Conservation (phyloP, 2,888 invertebrate species). For the Monochamus alternatus region DNA sequence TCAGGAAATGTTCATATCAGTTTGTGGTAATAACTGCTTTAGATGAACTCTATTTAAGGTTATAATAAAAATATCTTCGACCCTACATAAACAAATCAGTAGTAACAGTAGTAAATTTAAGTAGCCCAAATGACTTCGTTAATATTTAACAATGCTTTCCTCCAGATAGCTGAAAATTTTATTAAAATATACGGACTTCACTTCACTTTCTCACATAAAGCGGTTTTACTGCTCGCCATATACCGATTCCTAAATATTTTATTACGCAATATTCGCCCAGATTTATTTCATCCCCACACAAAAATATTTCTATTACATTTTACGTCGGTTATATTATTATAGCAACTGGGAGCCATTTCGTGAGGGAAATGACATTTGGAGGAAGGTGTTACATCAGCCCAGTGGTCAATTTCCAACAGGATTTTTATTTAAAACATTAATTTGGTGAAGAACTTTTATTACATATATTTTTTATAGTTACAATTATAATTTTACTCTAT, state of each 20-base stretch:
- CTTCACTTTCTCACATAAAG: slow-evolving; percentile 27
- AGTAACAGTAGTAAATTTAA: slow-evolving; percentile 8
- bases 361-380: slow-evolving; percentile 38
- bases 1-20: too few relatives aligned
- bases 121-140: slow-evolving; percentile 5
- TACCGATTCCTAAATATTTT: slow-evolving; percentile 36
- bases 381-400: slow-evolving; percentile 37
- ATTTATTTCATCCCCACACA: slow-evolving; percentile 32
- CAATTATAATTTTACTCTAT: too few relatives aligned
- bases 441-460: too few relatives aligned
- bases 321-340: slow-evolving; percentile 36
- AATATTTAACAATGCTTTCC: slow-evolving; percentile 3
- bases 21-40: too few relatives aligned
- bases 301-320: slow-evolving; percentile 43
- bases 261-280: slow-evolving; percentile 33
- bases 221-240: slow-evolving; percentile 29
- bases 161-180: slow-evolving; percentile 12
- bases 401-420: background rate
- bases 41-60: too few relatives aligned
- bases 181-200: slow-evolving; percentile 20
- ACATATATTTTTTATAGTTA: too few relatives aligned
- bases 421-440: too few relatives aligned
- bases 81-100: background rate
- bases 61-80: background rate
- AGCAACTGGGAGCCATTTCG: slow-evolving; percentile 31